phyloP scores from a whole-genome alignment of 2,888 invertebrate species.

The Dione juno region DNA sequence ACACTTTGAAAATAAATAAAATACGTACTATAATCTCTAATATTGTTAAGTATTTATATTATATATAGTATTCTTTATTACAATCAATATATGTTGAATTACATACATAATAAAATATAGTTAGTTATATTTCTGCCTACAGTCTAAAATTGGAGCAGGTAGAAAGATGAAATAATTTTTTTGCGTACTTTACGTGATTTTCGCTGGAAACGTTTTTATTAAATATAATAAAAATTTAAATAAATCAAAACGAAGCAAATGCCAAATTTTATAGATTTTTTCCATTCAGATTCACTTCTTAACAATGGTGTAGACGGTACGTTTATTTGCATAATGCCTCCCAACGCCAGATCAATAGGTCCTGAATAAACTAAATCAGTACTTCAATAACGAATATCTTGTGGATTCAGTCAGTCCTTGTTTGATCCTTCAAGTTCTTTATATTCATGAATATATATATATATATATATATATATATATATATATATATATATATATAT shows the following conservation, averaged over 20 bases:
- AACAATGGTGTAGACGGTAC: constrained; percentile 33
- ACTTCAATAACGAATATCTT: constrained; percentile 47
- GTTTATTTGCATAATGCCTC: constrained; percentile 44
- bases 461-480: too few relatives aligned
- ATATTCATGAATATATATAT: constrained; percentile 46
- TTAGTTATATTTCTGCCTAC: too few relatives aligned
- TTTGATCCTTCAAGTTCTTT: constrained; percentile 43
- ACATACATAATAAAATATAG: too few relatives aligned
- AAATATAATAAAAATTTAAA: constrained; percentile 5
- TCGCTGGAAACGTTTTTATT: neutral
- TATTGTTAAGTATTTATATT: too few relatives aligned
- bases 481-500: too few relatives aligned
- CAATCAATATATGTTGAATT: too few relatives aligned
- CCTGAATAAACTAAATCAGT: constrained; percentile 51
- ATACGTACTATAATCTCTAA: too few relatives aligned
- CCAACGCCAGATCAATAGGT: constrained; percentile 44
- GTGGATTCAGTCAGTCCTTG: constrained; percentile 48
- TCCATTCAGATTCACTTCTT: constrained; percentile 26
- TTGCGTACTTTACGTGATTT: too few relatives aligned
- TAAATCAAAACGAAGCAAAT: neutral
- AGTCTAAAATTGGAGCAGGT: too few relatives aligned
- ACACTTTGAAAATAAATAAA: too few relatives aligned
- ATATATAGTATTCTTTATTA: too few relatives aligned
- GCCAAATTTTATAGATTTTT: constrained; percentile 21
- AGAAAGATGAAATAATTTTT: too few relatives aligned